Base-by-base conservation (phyloP, 1,140 invertebrate genomes). In the Orchestia grillus region DNA sequence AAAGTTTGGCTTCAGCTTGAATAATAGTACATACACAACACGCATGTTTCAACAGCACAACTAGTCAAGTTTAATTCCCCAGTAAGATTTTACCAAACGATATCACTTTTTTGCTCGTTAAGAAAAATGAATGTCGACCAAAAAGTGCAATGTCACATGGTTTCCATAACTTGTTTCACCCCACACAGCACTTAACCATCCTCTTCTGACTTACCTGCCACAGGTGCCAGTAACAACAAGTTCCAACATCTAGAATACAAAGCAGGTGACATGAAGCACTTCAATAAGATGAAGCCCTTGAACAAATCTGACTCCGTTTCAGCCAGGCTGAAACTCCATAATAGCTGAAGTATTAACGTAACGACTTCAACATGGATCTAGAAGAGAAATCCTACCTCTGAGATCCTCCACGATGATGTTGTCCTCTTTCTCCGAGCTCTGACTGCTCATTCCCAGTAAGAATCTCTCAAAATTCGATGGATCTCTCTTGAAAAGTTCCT, bases 401-500 rank as follows among this genome's bases (percentile, higher is more conserved):
- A 98, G 97, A 97, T 98, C 98, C 96, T 98, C 98, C 40, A 98
- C 98, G 43, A 98, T 98, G 96, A 97, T 97, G 88, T 98, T 97
- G 97, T 98, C 98, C 97, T 98, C 98, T 96, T 97, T 97, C 97
- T 98, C 98, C 4, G 98, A 97, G 41, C 98, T 97, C 97, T 98
- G 98, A 41, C 98, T 97, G 3, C 98, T 97, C 98, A 98, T 98
- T 36, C 98, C 98, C 97, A 98, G 97, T 53, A 98, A 96, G 44
- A 98, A 97, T 43, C 98, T 97, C 92, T 98, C 98, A 44, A 98
- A 97, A 53, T 98, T 98, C 88, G 97, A 97, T 87, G 97, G 97
- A 36, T 97, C 47, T 15, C 44, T 0, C 15, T 47, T 88, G 87
- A 97, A 97, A 0, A 97, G 92, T 91, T 97, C 96, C 96, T 97